phyloP scores from a whole-genome alignment of 2,113 vertebrate species.

The Platichthys stellatus region DNA sequence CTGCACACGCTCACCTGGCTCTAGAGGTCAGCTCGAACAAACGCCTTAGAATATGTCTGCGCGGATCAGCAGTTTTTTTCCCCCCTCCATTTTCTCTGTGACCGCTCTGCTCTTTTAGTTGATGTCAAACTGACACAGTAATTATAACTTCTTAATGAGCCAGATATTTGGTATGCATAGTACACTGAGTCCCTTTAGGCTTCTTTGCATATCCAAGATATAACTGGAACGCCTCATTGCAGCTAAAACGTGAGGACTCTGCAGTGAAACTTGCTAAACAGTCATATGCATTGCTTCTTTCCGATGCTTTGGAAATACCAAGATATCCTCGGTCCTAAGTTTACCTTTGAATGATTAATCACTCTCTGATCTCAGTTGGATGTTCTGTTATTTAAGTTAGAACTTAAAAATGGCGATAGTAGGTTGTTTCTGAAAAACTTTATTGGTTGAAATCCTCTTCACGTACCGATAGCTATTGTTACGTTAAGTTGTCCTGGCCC shows the following conservation, averaged over 20 bases:
- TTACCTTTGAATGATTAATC: too few species aligned
- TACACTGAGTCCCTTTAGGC: constrained; percentile 40
- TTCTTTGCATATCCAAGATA: constrained; percentile 37
- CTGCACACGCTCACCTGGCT: constrained; percentile 63
- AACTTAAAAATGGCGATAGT: too few species aligned
- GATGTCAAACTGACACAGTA: constrained; percentile 66
- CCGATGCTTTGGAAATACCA: constrained; percentile 1
- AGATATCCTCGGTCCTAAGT: not conserved
- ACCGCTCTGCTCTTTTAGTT: constrained; percentile 49
- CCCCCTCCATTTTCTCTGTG: constrained; percentile 32
- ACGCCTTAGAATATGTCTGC: constrained; percentile 39
- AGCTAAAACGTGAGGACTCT: constrained; percentile 31
- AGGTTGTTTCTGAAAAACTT: too few species aligned
- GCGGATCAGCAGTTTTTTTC: constrained; percentile 56
- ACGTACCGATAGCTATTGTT: too few species aligned
- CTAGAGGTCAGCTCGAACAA: constrained; percentile 61
- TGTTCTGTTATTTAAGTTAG: too few species aligned
- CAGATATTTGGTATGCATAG: constrained; percentile 53
- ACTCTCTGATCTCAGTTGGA: too few species aligned
- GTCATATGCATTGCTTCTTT: not conserved
- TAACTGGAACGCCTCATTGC: constrained; percentile 31
- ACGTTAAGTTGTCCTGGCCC: too few species aligned
- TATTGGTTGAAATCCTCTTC: too few species aligned
- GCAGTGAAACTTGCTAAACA: constrained; percentile 20
- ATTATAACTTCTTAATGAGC: constrained; percentile 63